Base-by-base conservation (phyloP, 1,140 invertebrate species). In the Euura lappo region DNA sequence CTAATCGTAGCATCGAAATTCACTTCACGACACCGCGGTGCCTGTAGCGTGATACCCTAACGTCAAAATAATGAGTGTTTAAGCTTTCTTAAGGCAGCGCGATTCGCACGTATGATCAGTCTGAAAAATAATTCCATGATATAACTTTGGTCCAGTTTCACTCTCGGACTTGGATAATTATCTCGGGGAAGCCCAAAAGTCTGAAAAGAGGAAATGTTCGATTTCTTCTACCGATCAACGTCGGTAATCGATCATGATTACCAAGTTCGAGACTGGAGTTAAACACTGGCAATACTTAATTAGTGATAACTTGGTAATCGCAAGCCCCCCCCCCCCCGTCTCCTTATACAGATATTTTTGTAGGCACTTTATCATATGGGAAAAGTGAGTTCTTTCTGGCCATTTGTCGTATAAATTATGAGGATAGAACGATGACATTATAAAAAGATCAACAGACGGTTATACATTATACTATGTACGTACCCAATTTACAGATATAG, bases 331-430 rank as follows among this genome's bases (percentile, higher is more conserved):
- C 28, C 28, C 28, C 79, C 76, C 79, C 77, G 79, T 78, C 78
- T 78, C 79, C 79, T 80, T 83, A 80, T 80, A 83, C 79, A 83
- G 76, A 84, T 83, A 84, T 84, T 85, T 85, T 85, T 84, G 79
- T 85, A 84, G 83, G 76, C 77, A 83, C 79, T 83, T 81, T 80
- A 81, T 75, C 72, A 79, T 78, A 28, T 28, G 28, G 0, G 81
- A 79, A 81, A 81, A 79, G 81, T 83, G 74, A 81, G 78, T 81
- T 80, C 79, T 83, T 83, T 81, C 81, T 84, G 83, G 78, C 82
- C 77, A 74, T 78, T 60, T 60, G 8, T 60, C 51, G 13, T 60
- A 28, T 28, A 60, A 60, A 60, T n/a, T 60, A 60, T 60, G 6
- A 8, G 13, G 13, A 60, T 60, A 60, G 2, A 60, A 8, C 13